Conservation (phyloP, 1,140 invertebrate genomes). For the Halotydeus destructor region DNA sequence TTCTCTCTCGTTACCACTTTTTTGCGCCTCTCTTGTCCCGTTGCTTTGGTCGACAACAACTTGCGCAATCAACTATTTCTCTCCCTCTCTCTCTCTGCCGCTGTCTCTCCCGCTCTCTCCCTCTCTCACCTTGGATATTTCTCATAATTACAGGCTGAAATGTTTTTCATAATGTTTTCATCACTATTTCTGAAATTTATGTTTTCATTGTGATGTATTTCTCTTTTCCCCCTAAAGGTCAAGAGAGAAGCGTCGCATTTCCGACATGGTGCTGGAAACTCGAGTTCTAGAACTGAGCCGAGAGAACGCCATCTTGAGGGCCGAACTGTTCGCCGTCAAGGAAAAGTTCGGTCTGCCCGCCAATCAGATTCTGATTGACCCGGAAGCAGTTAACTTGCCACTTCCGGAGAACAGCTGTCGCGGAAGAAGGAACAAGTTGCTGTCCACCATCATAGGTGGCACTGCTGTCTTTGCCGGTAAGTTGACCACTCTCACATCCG, state of each 20-base stretch:
- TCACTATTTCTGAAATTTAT: neutral
- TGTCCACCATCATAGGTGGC: slow-evolving; percentile 7
- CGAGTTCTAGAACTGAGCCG: slow-evolving; percentile 78
- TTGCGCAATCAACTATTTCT: too few species aligned
- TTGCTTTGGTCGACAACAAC: neutral
- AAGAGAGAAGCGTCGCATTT: slow-evolving; percentile 78
- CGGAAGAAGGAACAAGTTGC: slow-evolving; percentile 8
- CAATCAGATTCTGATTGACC: slow-evolving; percentile 8
- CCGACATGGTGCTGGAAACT: slow-evolving; percentile 88
- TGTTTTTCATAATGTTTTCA: neutral
- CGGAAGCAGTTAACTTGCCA: slow-evolving; percentile 8
- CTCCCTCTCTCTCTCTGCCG: too few species aligned
- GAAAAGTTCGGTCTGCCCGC: slow-evolving; percentile 52
- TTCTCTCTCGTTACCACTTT: too few species aligned
- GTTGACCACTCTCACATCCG: neutral
- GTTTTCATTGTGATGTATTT: neutral
- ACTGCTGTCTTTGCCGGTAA: neutral
- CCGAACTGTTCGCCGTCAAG: slow-evolving; percentile 72
- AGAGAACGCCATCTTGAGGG: slow-evolving; percentile 77
- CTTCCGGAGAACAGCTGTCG: slow-evolving; percentile 11
- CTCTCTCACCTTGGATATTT: too few species aligned
- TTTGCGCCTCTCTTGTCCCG: neutral
- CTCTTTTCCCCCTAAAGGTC: slow-evolving; percentile 32
- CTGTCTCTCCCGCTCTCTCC: too few species aligned
- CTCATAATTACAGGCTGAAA: neutral